Base-by-base conservation (phyloP, 2,888 invertebrate species). In the Poecilus cupreus region DNA sequence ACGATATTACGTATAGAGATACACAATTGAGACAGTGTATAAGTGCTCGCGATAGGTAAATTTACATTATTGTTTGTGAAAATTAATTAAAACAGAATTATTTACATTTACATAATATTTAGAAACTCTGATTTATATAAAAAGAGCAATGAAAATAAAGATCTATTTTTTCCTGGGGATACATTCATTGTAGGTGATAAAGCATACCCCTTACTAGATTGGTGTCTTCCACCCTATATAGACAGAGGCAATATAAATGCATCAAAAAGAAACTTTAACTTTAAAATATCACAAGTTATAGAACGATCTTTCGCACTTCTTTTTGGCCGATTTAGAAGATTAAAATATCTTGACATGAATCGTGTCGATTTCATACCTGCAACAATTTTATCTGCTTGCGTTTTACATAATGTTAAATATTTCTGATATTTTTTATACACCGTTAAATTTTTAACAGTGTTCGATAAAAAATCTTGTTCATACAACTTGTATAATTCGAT, bases 121-220 rank as follows among this genome's bases (percentile, higher is more conserved):
- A 70, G 22, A 76, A 82, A 81, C 39, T 82, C 78, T 4, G 81
- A 82, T 72, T 51, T 82, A 24, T 79, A 57, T 26, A 43, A 79
- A 72, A 16, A 10, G n/a, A 43, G 20, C 2, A 51, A 22, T 18
- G 18, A 18, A 72, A 78, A 82, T 74, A 64, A 10, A 16, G 13
- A 11, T 13, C n/a, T 57, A 11, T 79, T 54, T 60, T 72, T 80
- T n/a, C 80, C 80, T n/a, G 20, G 74, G 60, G 54, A 82, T 74
- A 54, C 37, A 32, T 83, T 77, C 39, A 83, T 85, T 13, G 76
- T 85, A 51, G 84, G 83, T 6, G 85, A 85, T 76, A 82, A 82
- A 46, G 83, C 84, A 39, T 85, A 85, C 68, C 84, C 84, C 43
- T 64, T 83, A 3, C 16, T 81, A 20, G 60, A 72, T 6, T 84